Base-by-base conservation (phyloP, 2,113 vertebrate species). In the Dipodomys merriami region DNA sequence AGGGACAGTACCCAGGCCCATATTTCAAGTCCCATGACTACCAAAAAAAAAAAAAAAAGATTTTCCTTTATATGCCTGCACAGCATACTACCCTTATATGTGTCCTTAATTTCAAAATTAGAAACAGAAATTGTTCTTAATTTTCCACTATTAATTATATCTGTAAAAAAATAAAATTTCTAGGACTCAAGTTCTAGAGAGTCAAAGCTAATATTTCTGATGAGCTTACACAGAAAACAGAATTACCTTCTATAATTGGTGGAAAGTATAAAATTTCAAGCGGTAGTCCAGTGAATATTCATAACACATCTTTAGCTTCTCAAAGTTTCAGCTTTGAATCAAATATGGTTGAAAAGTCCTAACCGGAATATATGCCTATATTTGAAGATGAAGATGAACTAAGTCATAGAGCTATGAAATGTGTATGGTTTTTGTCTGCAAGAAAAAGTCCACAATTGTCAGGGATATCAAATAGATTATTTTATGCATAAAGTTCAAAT, bases 131-230 rank as follows among this genome's bases (percentile, higher is more conserved):
- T 64, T 81, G 39, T 73, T 9, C 20, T 73, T 73, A 68, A 73
- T 53, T 78, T 85, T 64, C 83, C 64, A 53, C 87, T 68, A 35
- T 35, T 87, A 84, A 87, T 23, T 64, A 69, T 27, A 72, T 46
- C 71, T 84, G 6, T 23, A 92, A 46, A 84, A 92, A 88, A 82
- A 49, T 30, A 60, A 74, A 44, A 64, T 64, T 22, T 64, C 20
- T 64, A 88, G 6, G 60, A 67, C 22, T 68, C 18, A 53, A 85
- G 44, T 77, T 33, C 44, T 18, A 65, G 83, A 73, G 39, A 79
- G 16, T 71, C 76, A 83, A 80, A 82, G 67, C 60, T 83, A 65
- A 29, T 82, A 15, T 76, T 88, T 93, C 80, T 91, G 78, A 74
- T 79, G 39, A 69, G 15, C 6, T 82, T 49, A 64, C 83, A 49